Evolutionary conservation across 2,113 vertebrate species (phyloP).

Genomic region (Tylochromis polylepis): DNA sequence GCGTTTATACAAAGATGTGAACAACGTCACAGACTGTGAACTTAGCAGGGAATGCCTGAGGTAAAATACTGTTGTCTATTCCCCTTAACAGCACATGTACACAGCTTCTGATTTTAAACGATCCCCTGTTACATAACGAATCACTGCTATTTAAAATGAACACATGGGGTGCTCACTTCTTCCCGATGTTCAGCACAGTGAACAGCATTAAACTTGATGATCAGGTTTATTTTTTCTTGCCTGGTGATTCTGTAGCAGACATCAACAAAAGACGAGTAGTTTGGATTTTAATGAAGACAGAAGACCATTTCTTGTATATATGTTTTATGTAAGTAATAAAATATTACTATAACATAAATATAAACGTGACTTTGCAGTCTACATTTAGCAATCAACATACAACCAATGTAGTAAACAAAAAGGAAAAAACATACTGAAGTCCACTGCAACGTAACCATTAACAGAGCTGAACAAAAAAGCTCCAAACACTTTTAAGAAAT

Average conservation of each 20-base stretch:
- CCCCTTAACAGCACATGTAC: constrained; percentile 61
- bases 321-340: constrained; percentile 99
- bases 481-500: constrained; percentile 91
- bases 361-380: constrained; percentile 97
- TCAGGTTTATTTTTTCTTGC: constrained; percentile 20
- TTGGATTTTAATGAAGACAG: constrained; percentile 82
- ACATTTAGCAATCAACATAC: constrained; percentile 93
- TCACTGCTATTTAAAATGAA: constrained; percentile 35
- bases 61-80: constrained; percentile 59
- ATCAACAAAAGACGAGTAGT: constrained; percentile 29
- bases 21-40: constrained; percentile 54
- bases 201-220: constrained; percentile 23
- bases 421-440: constrained; percentile 74
- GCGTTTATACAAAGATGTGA: constrained; percentile 66
- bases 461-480: constrained; percentile 82
- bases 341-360: constrained; percentile 99
- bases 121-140: constrained; percentile 60
- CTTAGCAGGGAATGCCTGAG: constrained; percentile 60
- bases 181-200: constrained; percentile 11
- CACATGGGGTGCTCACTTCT: constrained; percentile 19
- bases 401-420: constrained; percentile 86
- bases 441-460: constrained; percentile 86
- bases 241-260: constrained; percentile 40
- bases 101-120: constrained; percentile 51
- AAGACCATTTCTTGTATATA: constrained; percentile 93